phyloP scores from a whole-genome alignment of 2,888 invertebrate species.

The Cerceris ruficornis region DNA sequence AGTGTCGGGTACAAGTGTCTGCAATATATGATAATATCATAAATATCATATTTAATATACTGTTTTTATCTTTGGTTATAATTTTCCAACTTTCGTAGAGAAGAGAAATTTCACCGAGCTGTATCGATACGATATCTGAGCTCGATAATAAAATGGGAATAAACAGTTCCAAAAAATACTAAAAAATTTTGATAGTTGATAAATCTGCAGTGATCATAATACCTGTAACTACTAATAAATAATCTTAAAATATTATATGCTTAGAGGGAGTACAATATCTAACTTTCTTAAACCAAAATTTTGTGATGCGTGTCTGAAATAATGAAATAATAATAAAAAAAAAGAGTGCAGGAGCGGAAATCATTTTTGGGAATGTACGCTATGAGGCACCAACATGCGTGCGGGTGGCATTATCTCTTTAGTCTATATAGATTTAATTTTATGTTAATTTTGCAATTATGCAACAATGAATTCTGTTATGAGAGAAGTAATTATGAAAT shows the following conservation, averaged over 20 bases:
- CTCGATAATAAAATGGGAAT: constrained; percentile 31
- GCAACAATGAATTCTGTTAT: constrained; percentile 19
- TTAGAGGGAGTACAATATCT: constrained; percentile 49
- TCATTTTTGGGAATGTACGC: constrained; percentile 16
- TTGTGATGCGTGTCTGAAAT: constrained; percentile 50
- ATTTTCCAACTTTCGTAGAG: constrained; percentile 41
- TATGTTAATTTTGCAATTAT: constrained; percentile 24
- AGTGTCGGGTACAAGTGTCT: constrained; percentile 50
- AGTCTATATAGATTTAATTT: constrained; percentile 25
- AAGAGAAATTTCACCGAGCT: constrained; percentile 29
- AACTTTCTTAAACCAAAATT: constrained; percentile 57
- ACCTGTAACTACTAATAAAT: constrained; percentile 51
- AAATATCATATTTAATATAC: constrained; percentile 55
- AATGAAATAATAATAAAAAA: constrained; percentile 15
- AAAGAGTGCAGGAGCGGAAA: constrained; percentile 7
- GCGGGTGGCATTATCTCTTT: constrained; percentile 12
- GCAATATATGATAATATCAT: constrained; percentile 55
- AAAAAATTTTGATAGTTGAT: constrained; percentile 60
- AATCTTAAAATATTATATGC: constrained; percentile 47
- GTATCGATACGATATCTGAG: constrained; percentile 38
- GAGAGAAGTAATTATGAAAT: constrained; percentile 20
- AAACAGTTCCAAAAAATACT: constrained; percentile 45
- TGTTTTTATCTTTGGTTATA: constrained; percentile 51
- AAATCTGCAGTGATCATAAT: constrained; percentile 50
- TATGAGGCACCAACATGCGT: constrained; percentile 5